Percentiles rank a stretch among this genome's conserved stretches.
phyloP scores from a whole-genome alignment of 2,888 invertebrate genomes.

The Fragum sueziense region DNA sequence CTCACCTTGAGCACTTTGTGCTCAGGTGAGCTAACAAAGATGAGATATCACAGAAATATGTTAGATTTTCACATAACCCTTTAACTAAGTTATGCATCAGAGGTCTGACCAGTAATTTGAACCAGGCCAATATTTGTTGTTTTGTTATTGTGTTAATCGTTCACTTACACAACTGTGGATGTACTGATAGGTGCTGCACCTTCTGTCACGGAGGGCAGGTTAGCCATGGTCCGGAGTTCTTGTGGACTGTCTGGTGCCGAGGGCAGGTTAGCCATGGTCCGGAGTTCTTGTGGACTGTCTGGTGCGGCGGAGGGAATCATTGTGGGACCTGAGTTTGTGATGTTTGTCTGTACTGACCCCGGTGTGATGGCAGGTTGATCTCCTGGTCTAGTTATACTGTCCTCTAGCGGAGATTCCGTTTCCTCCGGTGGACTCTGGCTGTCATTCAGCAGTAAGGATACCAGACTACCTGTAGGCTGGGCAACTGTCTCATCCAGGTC shows the following conservation, averaged over 20 bases:
- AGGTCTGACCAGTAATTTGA: too few relatives aligned
- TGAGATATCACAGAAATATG: too few relatives aligned
- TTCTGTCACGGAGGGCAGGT: slow-evolving; percentile 49
- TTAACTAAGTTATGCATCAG: too few relatives aligned
- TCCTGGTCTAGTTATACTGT: background rate
- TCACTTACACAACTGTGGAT: slow-evolving; percentile 20
- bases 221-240: slow-evolving; percentile 54
- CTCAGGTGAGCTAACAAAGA: too few relatives aligned
- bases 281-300: slow-evolving; percentile 63
- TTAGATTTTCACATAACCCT: too few relatives aligned
- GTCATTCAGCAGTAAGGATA: slow-evolving; percentile 62
- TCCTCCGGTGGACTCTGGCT: slow-evolving; percentile 37
- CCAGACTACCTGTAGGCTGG: slow-evolving; percentile 51
- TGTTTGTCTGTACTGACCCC: slow-evolving; percentile 71
- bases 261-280: background rate
- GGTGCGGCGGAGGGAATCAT: slow-evolving; percentile 72
- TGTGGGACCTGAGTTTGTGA: slow-evolving; percentile 74
- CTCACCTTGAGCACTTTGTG: too few relatives aligned
- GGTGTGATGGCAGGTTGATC: slow-evolving; percentile 67
- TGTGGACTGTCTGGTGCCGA: slow-evolving; percentile 16
- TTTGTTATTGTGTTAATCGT: too few relatives aligned
- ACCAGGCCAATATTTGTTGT: too few relatives aligned
- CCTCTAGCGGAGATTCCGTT: background rate
- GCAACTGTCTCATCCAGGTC: background rate
- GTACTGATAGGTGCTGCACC: slow-evolving; percentile 47